These are phyloP conservation scores for Carcharodon carcharias DNA, from an alignment of 2,797 vertebrate species.

Conservation along the genomic window DNA sequence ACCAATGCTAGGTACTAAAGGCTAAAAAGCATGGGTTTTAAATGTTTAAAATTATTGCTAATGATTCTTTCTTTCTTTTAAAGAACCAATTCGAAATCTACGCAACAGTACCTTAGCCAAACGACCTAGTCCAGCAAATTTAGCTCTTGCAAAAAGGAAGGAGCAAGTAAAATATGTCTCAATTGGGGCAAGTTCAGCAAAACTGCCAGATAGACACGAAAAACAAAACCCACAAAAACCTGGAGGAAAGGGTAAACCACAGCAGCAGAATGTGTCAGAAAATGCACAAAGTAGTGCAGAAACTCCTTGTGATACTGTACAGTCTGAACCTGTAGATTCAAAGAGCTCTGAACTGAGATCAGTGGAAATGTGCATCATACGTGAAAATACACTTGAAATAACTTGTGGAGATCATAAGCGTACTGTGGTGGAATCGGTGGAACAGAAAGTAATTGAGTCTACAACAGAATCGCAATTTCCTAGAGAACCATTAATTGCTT, in stretches of 20 bases:
- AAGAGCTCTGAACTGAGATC: neutral
- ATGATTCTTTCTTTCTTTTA: conserved; percentile 47
- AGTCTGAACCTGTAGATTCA: conserved; percentile 11
- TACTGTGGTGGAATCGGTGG: neutral
- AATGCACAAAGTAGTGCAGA: neutral
- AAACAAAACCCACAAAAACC: conserved; percentile 57
- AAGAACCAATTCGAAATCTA: conserved; percentile 65
- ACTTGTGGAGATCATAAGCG: neutral
- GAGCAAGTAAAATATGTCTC: conserved; percentile 54
- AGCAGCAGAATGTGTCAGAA: conserved; percentile 46
- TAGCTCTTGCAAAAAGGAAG: conserved; percentile 54
- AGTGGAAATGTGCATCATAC: neutral
- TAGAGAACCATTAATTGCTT: neutral
- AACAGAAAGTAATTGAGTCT: neutral
- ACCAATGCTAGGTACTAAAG: neutral
- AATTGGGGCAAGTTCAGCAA: conserved; percentile 55
- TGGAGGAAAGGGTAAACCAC: conserved; percentile 45
- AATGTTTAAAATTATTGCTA: neutral
- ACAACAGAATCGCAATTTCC: neutral
- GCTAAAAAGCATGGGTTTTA: neutral
- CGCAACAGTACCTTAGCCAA: conserved; percentile 64
- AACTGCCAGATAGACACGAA: conserved; percentile 49
- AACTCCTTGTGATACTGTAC: neutral
- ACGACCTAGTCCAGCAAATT: conserved; percentile 54
- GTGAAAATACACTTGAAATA: neutral